Evolutionary conservation across 2,888 invertebrate species (phyloP), one percentile per base, ranked within the genome.

Genomic region (Zygogramma bicolorata): DNA sequence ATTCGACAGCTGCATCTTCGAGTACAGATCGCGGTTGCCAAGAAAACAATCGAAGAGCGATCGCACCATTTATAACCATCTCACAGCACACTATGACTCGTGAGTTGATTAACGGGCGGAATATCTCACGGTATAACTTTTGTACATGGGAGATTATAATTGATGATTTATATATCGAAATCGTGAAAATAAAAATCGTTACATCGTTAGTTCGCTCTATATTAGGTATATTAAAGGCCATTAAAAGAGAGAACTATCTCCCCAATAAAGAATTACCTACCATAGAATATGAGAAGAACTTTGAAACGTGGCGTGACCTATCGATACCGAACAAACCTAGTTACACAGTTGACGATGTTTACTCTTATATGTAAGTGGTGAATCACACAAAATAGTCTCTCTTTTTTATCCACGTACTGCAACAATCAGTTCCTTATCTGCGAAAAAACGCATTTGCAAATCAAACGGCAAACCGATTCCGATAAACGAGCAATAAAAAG

Each of bases 161-260:
- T 73, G 76, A 71, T 63, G 71, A 73, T 71, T 76, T 75, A 73
- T 76, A 62, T 73, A 57, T 60, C 65, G 59, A 27, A 60, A 57
- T 65, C 34, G 18, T 60, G 68, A 71, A 74, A 72, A 74, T 74
- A 40, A 61, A 68, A n/a, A 22, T 13, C 13, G 58, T 38, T 67
- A 59, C 62, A 75, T 75, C 75, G 66, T 75, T 75, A 75, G 75
- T 63, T 62, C 68, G 42, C 66, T 53, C 71, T 69, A 61, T 73
- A 69, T 73, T 62, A 58, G 62, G 68, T 71, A 70, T 69, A 69
- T 72, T 65, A 75, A 60, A 65, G n/a, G 63, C 42, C 60, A 75
- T 72, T 72, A 70, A 60, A 70, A 58, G 65, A 70, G 71, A 73
- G 59, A 61, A 38, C 68, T 71, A 68, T 68, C n/a, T n/a, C n/a